phyloP scores from a whole-genome alignment of 2,888 invertebrate genomes.

The Andrena bucephala region DNA sequence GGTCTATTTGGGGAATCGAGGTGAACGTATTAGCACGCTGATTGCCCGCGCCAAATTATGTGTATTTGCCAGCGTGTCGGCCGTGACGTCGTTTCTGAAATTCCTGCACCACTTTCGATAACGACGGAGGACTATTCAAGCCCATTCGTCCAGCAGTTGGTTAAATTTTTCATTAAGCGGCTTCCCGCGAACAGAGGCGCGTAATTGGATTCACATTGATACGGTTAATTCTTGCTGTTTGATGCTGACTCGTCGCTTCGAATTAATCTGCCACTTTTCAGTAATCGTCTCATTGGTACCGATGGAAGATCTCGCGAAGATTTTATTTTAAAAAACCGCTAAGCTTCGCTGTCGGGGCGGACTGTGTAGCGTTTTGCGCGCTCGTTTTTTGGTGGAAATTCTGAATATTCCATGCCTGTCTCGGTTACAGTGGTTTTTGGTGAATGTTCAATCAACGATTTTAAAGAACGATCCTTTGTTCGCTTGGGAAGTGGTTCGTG shows the following conservation, averaged over 20 bases:
- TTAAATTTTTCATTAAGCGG: constrained; percentile 1
- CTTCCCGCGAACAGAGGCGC: not conserved
- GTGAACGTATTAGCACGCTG: constrained; percentile 22
- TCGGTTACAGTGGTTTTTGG: too few relatives aligned
- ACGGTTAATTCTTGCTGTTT: not conserved
- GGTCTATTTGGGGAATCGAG: constrained; percentile 34
- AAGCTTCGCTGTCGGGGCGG: too few relatives aligned
- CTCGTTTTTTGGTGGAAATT: too few relatives aligned
- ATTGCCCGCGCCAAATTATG: constrained; percentile 13
- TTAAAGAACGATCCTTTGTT: too few relatives aligned
- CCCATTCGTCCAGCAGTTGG: not conserved
- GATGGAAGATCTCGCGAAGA: not conserved
- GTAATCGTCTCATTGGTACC: not conserved
- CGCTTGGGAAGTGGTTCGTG: too few relatives aligned
- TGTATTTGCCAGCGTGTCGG: not conserved
- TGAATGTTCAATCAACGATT: too few relatives aligned
- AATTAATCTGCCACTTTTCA: not conserved
- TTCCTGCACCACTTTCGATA: not conserved
- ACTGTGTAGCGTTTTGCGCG: too few relatives aligned
- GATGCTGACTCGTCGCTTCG: not conserved
- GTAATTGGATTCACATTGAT: not conserved
- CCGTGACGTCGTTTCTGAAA: not conserved
- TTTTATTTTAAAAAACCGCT: not conserved
- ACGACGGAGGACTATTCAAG: not conserved
- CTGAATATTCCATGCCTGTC: too few relatives aligned